These are phyloP conservation scores for Atherix ibis DNA, from an alignment of 2,888 invertebrate genomes.

Conservation along the genomic window DNA sequence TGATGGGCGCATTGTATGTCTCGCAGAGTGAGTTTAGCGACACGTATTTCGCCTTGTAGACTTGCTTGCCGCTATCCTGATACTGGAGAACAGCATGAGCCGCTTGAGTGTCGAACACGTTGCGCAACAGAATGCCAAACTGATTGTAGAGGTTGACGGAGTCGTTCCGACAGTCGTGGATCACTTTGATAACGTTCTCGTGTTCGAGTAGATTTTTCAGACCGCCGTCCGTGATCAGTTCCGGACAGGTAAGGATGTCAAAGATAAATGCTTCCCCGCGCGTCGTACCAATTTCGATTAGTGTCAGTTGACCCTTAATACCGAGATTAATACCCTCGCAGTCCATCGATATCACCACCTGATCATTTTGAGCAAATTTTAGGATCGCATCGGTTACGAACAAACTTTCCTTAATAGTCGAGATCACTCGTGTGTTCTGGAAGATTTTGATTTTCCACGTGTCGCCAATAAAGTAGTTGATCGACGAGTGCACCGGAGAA, in stretches of 20 bases:
- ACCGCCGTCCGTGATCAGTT: slow-evolving; percentile 60
- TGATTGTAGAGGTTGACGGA: slow-evolving; percentile 75
- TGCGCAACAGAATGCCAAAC: slow-evolving; percentile 64
- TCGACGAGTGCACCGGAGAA: slow-evolving; percentile 23
- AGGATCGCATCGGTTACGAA: slow-evolving; percentile 60
- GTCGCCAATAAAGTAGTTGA: slow-evolving; percentile 41
- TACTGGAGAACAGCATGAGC: slow-evolving; percentile 84
- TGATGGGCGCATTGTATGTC: slow-evolving; percentile 70
- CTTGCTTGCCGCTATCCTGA: slow-evolving; percentile 78
- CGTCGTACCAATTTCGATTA: slow-evolving; percentile 71
- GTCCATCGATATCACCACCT: slow-evolving; percentile 65
- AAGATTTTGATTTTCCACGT: slow-evolving; percentile 68
- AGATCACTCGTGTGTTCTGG: slow-evolving; percentile 67
- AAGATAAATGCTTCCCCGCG: slow-evolving; percentile 73
- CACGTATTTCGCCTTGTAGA: slow-evolving; percentile 87
- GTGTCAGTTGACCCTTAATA: slow-evolving; percentile 69
- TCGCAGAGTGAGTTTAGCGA: slow-evolving; percentile 85
- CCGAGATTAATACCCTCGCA: slow-evolving; percentile 90
- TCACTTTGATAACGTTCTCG: slow-evolving; percentile 68
- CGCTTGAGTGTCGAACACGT: slow-evolving; percentile 85
- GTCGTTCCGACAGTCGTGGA: slow-evolving; percentile 86
- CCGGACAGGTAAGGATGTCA: slow-evolving; percentile 73
- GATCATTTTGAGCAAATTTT: slow-evolving; percentile 34
- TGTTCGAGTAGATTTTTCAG: slow-evolving; percentile 66
- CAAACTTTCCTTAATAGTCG: slow-evolving; percentile 60